A percentile compares a stretch with the other conserved stretches of the same genome.
phyloP scores from a whole-genome alignment of 2,113 vertebrate genomes.

The Bucco capensis region DNA sequence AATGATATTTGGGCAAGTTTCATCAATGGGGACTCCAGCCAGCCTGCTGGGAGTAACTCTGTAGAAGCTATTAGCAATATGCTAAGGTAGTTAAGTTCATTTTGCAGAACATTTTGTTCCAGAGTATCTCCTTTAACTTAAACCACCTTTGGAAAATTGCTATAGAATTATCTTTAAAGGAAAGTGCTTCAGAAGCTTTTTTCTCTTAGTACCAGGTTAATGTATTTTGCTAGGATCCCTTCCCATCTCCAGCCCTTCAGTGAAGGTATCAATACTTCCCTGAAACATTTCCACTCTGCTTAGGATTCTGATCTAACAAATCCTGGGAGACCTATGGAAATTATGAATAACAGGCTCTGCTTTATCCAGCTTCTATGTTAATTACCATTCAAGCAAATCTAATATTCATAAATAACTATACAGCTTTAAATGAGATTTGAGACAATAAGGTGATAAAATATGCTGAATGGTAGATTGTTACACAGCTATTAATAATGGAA shows the following conservation, averaged over 20 bases:
- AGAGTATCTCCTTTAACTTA: background rate
- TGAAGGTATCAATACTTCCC: background rate
- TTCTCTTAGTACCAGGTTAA: background rate
- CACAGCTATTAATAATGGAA: background rate
- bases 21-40: background rate
- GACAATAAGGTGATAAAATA: background rate
- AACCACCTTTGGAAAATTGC: background rate
- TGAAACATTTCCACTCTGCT: background rate
- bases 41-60: background rate
- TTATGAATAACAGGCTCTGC: background rate
- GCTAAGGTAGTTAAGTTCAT: background rate
- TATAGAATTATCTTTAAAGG: background rate
- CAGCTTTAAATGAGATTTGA: background rate
- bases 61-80: constrained; percentile 32
- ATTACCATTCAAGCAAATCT: constrained; percentile 4
- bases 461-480: background rate
- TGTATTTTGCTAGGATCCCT: background rate
- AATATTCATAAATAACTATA: constrained; percentile 4
- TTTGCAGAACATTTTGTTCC: background rate
- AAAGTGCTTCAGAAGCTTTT: background rate
- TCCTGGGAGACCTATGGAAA: background rate
- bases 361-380: background rate
- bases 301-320: background rate
- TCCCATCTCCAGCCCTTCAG: background rate
- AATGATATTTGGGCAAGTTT: background rate